phyloP scores from a whole-genome alignment of 2,113 vertebrate genomes.

The Cinclus cinclus region DNA sequence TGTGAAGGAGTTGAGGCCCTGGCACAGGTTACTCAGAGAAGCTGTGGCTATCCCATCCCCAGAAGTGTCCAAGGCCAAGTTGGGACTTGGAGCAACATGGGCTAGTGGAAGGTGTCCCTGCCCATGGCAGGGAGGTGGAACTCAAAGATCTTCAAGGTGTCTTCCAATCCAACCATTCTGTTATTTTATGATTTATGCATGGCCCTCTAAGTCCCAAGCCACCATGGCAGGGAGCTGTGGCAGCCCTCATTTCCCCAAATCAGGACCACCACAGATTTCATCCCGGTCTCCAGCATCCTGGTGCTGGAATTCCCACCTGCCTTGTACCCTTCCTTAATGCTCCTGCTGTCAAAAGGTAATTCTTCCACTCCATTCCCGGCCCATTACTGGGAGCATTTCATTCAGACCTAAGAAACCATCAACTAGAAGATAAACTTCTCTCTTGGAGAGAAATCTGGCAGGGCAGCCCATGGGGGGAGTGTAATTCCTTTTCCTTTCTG shows the following conservation, averaged over 20 bases:
- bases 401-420: not conserved
- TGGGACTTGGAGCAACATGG: not conserved
- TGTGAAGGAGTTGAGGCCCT: not conserved
- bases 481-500: not conserved
- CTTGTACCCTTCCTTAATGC: not conserved
- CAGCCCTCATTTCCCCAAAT: not conserved
- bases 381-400: not conserved
- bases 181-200: not conserved
- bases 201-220: not conserved
- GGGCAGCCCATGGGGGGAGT: rapidly evolving
- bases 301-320: not conserved
- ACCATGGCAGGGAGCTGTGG: not conserved
- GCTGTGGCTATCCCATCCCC: not conserved
- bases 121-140: not conserved
- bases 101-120: not conserved
- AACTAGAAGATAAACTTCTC: not conserved
- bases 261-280: not conserved
- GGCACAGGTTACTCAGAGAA: not conserved
- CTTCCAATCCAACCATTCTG: not conserved
- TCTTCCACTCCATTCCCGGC: not conserved
- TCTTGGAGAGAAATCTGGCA: not conserved
- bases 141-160: no score
- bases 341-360: not conserved
- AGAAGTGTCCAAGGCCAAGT: not conserved
- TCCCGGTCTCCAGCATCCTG: rapidly evolving